phyloP scores from a whole-genome alignment of 2,888 invertebrate genomes.

The Erebia epiphron region DNA sequence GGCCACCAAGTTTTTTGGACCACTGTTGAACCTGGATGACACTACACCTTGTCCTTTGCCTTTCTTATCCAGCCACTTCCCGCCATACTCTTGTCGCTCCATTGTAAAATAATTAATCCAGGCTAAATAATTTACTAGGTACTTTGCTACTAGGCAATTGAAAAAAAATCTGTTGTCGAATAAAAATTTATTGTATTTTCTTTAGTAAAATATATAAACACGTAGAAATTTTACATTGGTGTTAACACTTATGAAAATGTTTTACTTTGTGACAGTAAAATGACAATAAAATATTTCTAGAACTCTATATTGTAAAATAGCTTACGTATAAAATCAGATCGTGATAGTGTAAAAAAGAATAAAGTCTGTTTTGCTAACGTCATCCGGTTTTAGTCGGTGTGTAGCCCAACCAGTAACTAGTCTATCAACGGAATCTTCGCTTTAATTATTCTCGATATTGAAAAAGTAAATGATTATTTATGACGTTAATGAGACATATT shows the following conservation, averaged over 20 bases:
- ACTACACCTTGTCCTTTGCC: too few species aligned
- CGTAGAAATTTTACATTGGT: slow-evolving; percentile 60
- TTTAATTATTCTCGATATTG: too few species aligned
- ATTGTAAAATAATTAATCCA: too few species aligned
- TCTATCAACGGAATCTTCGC: too few species aligned
- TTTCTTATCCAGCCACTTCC: too few species aligned
- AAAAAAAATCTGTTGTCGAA: slow-evolving; percentile 50
- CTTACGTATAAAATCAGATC: slow-evolving; percentile 66
- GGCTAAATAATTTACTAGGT: too few species aligned
- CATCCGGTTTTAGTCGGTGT: neutral
- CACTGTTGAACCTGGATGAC: too few species aligned
- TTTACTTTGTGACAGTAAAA: slow-evolving; percentile 58
- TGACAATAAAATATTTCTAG: slow-evolving; percentile 42
- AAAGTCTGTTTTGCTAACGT: neutral
- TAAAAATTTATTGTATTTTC: slow-evolving; percentile 69
- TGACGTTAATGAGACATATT: too few species aligned
- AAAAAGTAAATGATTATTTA: too few species aligned
- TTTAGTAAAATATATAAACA: slow-evolving; percentile 68
- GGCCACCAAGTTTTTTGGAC: too few species aligned
- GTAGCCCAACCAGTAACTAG: neutral
- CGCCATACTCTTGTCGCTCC: too few species aligned
- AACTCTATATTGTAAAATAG: slow-evolving; percentile 45
- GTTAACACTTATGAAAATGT: slow-evolving; percentile 59
- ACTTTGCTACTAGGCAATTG: neutral
- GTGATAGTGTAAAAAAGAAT: slow-evolving; percentile 39